phyloP scores from a whole-genome alignment of 2,888 invertebrate genomes.

The Drosophila greeni region DNA sequence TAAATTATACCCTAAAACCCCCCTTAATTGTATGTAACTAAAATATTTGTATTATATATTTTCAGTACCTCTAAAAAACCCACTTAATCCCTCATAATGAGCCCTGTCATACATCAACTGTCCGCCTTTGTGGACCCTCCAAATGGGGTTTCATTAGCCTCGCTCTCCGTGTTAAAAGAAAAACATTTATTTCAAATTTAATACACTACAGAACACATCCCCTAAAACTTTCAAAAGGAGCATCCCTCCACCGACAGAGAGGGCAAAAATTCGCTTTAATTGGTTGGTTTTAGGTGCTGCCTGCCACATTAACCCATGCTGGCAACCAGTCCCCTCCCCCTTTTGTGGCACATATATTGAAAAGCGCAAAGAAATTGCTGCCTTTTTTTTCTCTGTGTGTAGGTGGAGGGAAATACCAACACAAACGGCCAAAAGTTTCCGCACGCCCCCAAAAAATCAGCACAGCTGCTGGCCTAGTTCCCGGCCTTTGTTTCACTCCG shows the following conservation, averaged over 20 bases:
- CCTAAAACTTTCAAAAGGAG: constrained; percentile 25
- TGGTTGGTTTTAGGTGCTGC: constrained; percentile 52
- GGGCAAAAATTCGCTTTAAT: constrained; percentile 52
- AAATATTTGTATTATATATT: background rate
- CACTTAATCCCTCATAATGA: constrained; percentile 37
- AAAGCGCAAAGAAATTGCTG: constrained; percentile 65
- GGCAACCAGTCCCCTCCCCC: constrained; percentile 2
- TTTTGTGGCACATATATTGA: constrained; percentile 48
- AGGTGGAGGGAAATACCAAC: constrained; percentile 52
- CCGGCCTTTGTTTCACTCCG: constrained; percentile 63
- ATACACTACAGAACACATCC: constrained; percentile 45
- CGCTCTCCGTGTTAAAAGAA: constrained; percentile 41
- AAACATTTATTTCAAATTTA: constrained; percentile 70
- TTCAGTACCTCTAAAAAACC: background rate
- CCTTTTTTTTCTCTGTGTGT: constrained; percentile 5
- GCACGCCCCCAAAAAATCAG: constrained; percentile 54
- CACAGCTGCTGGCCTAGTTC: constrained; percentile 68
- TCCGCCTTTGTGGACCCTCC: constrained; percentile 30
- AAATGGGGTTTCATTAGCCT: constrained; percentile 65
- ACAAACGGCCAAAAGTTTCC: constrained; percentile 59
- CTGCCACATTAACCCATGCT: constrained; percentile 34
- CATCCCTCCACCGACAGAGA: constrained; percentile 24
- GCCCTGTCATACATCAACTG: constrained; percentile 54
- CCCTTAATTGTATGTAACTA: background rate
- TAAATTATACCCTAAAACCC: background rate